phyloP scores from a whole-genome alignment of 2,888 invertebrate genomes.

The Brassicogethes aeneus region DNA sequence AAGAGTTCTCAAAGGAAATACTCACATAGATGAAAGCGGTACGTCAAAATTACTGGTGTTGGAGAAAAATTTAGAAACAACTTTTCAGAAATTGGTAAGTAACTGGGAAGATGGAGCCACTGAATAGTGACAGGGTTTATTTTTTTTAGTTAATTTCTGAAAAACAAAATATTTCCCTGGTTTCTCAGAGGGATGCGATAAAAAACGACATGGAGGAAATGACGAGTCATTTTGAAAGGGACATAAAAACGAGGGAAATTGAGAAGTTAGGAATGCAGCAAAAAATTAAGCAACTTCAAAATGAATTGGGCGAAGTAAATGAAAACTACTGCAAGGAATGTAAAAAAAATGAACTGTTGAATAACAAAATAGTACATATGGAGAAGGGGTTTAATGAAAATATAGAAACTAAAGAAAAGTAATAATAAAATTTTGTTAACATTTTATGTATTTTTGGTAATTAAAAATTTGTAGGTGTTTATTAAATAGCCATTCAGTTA shows the following conservation, averaged over 20 bases:
- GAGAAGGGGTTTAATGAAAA: slow-evolving; percentile 24
- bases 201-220: slow-evolving; percentile 50
- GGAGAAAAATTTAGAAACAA: slow-evolving; percentile 49
- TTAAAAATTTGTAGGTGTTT: not conserved
- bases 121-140: not conserved
- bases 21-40: slow-evolving; percentile 30
- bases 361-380: slow-evolving; percentile 27
- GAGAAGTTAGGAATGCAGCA: slow-evolving; percentile 44
- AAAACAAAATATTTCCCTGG: slow-evolving; percentile 48
- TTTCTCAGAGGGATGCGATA: slow-evolving; percentile 50
- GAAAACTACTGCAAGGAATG: slow-evolving; percentile 27
- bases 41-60: slow-evolving; percentile 40
- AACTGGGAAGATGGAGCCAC: not conserved
- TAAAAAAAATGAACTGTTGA: slow-evolving; percentile 24
- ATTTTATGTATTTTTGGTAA: slow-evolving; percentile 2
- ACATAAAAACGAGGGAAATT: slow-evolving; percentile 48
- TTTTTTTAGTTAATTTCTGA: slow-evolving; percentile 45
- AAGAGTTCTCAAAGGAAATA: slow-evolving; percentile 36
- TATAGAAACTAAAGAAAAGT: slow-evolving; percentile 5
- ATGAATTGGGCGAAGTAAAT: slow-evolving; percentile 34
- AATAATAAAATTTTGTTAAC: slow-evolving; percentile 14
- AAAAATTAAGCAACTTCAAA: slow-evolving; percentile 38
- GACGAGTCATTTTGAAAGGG: slow-evolving; percentile 47
- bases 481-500: not conserved
- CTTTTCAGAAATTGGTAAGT: slow-evolving; percentile 51